These are phyloP conservation scores for Chloebia gouldiae DNA, from an alignment of 2,113 vertebrate genomes.

Conservation along the genomic window DNA sequence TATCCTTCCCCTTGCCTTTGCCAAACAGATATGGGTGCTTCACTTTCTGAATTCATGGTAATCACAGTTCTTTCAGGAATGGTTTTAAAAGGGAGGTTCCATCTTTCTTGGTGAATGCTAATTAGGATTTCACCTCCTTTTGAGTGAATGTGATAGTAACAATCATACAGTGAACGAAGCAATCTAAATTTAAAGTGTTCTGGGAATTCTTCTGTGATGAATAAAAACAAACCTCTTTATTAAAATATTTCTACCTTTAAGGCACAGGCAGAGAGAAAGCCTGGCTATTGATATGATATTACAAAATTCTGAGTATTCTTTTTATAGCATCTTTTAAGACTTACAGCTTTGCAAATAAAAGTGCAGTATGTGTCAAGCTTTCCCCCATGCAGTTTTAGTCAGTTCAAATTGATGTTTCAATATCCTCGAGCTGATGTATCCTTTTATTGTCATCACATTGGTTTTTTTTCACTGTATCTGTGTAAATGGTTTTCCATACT, in stretches of 20 bases:
- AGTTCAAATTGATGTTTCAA: background rate
- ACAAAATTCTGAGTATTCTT: background rate
- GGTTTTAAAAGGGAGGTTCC: background rate
- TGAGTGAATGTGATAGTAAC: background rate
- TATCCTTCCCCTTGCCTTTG: background rate
- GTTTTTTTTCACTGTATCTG: background rate
- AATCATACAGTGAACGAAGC: background rate
- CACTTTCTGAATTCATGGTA: background rate
- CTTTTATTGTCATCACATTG: background rate
- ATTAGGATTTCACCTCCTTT: background rate
- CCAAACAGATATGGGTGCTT: background rate
- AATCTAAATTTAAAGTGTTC: background rate
- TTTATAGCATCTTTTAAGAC: background rate
- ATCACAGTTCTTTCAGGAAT: background rate
- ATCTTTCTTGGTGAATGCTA: background rate
- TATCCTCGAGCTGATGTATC: background rate
- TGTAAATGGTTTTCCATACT: background rate
- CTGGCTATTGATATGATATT: background rate
- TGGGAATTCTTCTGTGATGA: background rate
- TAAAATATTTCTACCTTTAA: background rate
- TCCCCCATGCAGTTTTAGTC: background rate
- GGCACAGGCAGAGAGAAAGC: background rate
- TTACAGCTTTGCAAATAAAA: background rate
- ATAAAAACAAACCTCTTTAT: background rate
- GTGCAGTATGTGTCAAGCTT: background rate